A percentile compares a stretch with the other conserved stretches of the same genome.
phyloP scores from a whole-genome alignment of 2,113 vertebrate species.

The Pteruthius melanotis region DNA sequence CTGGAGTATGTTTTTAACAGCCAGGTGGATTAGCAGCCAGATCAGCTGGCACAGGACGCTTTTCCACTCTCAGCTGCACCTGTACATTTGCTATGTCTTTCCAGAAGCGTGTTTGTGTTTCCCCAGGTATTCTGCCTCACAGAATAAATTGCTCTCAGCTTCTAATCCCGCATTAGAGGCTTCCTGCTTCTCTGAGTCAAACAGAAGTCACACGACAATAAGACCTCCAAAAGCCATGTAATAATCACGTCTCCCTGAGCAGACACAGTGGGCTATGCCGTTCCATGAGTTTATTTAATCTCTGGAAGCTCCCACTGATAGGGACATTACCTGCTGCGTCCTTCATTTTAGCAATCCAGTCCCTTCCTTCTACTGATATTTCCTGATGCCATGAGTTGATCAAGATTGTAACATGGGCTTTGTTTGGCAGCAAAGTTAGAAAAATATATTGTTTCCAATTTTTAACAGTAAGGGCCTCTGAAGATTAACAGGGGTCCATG shows the following conservation, averaged over 20 bases:
- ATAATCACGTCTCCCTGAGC: background rate
- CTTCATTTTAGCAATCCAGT: background rate
- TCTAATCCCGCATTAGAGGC: background rate
- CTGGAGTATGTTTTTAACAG: background rate
- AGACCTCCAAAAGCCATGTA: background rate
- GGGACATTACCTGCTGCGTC: background rate
- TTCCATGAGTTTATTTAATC: background rate
- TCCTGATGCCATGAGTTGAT: background rate
- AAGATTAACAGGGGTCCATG: background rate
- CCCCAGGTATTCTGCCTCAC: background rate
- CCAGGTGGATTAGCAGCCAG: background rate
- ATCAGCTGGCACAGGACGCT: background rate
- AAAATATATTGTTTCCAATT: background rate
- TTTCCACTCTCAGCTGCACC: background rate
- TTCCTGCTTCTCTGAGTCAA: background rate
- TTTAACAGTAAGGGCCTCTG: background rate
- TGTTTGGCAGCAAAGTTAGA: background rate
- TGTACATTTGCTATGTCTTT: background rate
- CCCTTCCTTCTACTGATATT: accelerated
- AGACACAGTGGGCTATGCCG: background rate
- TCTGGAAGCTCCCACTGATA: background rate
- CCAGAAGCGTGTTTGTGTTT: background rate
- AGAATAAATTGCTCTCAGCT: background rate
- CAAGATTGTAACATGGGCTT: background rate
- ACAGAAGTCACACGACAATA: background rate